These are phyloP conservation scores for Apotomis betuletana DNA, from an alignment of 2,888 invertebrate genomes.

Conservation along the genomic window DNA sequence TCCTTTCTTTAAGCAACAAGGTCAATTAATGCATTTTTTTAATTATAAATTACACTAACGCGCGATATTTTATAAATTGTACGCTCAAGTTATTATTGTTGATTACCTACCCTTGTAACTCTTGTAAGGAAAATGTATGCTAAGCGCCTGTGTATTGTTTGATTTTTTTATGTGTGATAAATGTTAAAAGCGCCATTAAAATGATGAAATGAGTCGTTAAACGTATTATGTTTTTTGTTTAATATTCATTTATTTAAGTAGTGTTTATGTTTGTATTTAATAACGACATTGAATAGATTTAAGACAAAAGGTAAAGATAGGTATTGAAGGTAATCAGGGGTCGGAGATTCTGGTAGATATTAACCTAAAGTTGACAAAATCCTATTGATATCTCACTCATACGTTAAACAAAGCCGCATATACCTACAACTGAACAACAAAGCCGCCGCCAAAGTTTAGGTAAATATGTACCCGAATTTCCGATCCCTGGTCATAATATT, in stretches of 20 bases:
- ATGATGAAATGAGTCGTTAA: constrained; percentile 19
- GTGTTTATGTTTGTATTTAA: background rate
- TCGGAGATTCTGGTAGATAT: no score
- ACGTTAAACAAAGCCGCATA: no score
- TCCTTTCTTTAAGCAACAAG: background rate
- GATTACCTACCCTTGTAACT: no score
- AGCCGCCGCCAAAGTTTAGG: no score
- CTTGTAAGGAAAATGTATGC: constrained; percentile 7
- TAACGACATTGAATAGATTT: background rate
- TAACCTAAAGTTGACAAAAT: no score
- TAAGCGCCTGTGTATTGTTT: background rate
- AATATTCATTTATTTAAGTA: background rate
- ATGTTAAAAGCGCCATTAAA: background rate
- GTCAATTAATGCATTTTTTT: background rate
- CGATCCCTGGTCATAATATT: no score
- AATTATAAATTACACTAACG: background rate
- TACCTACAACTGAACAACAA: no score
- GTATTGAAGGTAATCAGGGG: no score
- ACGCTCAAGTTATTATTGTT: background rate
- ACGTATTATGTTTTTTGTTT: background rate
- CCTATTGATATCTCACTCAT: no score
- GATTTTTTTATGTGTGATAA: constrained; percentile 4
- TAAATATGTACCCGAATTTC: no score
- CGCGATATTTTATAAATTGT: background rate
- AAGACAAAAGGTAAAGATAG: no score